Base-by-base conservation (phyloP, 2,888 invertebrate species). In the Nomada flava region DNA sequence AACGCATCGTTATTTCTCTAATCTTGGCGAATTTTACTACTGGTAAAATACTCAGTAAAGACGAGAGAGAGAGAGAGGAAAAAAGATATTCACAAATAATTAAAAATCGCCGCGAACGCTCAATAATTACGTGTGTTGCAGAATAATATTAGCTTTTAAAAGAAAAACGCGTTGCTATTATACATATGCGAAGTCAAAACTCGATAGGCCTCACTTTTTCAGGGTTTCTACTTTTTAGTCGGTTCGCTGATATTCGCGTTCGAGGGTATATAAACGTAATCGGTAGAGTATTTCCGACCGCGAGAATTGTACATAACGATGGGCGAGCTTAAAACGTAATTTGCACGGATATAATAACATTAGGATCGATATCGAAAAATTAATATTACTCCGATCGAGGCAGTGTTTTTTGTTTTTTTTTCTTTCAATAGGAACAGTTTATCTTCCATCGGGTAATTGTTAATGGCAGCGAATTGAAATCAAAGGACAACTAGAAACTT, bases 141-240 rank as follows among this genome's bases (percentile, higher is more conserved):
- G 60, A 70, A 67, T 63, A 68, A 52, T 76, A 20, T 82, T 74
- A 80, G 75, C 75, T 68, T 78, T 55, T 67, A 68, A 42, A 52
- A 53, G 57, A n/a, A 60, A 36, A 36, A 36, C 36, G 52, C 60
- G 64, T 85, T 80, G 78, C 78, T 84, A 84, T 69, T 83, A 85
- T 82, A 85, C 71, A 76, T 78, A 81, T 83, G 80, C 72, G 72
- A 77, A 76, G 53, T 74, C 65, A 73, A 82, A 42, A 36, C 36
- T 81, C 62, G 71, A 83, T 80, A 83, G 75, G 64, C 76, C 77
- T 81, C 80, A 81, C 68, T 74, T 84, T 87, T 87, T 72, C 82
- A 87, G 79, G 76, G 82, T 87, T 87, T 86, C 74, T 86, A 84
- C 80, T 57, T 75, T 81, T 83, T 74, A 67, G 11, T 29, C 44